Conservation (phyloP, 1,140 invertebrate genomes). For the Drosophila tristis region DNA sequence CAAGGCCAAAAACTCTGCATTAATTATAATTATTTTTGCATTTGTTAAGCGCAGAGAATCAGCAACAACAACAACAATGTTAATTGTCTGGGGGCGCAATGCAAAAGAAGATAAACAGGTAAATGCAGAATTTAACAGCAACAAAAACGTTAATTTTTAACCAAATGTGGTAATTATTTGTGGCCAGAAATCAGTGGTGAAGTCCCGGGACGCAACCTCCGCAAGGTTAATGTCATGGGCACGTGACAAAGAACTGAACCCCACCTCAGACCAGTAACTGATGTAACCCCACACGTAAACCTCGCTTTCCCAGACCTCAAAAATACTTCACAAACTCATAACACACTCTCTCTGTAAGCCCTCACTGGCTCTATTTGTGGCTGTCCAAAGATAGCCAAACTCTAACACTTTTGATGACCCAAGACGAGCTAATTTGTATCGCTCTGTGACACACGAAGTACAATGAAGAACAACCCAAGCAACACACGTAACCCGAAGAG, state of each 20-base stretch:
- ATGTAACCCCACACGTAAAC: neutral
- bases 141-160: slow-evolving; percentile 21
- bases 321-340: no score
- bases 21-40: slow-evolving; percentile 82
- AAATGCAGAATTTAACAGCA: slow-evolving; percentile 66
- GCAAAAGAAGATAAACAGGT: slow-evolving; percentile 79
- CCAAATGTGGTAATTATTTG: slow-evolving; percentile 67
- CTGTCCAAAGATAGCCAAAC: neutral
- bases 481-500: slow-evolving; percentile 8
- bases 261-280: neutral
- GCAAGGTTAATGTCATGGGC: slow-evolving; percentile 50
- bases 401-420: slow-evolving; percentile 5
- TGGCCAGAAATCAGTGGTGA: slow-evolving; percentile 44
- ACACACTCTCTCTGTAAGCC: no score
- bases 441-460: neutral
- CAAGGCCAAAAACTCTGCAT: slow-evolving; percentile 79
- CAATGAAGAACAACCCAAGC: neutral
- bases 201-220: slow-evolving; percentile 4
- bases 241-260: slow-evolving; percentile 12
- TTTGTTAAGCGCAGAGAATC: slow-evolving; percentile 68
- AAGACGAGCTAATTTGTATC: slow-evolving; percentile 21
- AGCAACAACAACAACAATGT: slow-evolving; percentile 34
- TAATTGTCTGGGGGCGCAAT: slow-evolving; percentile 62
- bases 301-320: no score
- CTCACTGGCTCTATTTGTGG: no score